Evolutionary conservation across 1,140 invertebrate species (phyloP).

Genomic region (Nixonia krombeini): DNA sequence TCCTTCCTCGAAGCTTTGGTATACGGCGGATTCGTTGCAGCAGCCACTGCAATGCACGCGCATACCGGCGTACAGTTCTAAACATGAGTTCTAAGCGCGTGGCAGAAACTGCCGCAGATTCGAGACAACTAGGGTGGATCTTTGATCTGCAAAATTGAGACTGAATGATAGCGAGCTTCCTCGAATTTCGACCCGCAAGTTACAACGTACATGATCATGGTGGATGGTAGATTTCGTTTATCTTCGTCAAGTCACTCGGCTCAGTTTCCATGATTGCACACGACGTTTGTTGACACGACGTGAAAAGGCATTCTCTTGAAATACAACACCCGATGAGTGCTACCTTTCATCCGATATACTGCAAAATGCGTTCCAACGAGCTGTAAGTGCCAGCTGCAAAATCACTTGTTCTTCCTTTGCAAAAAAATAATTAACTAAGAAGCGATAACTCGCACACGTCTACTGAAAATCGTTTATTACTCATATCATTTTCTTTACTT

Average conservation of each 20-base stretch:
- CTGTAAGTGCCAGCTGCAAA: no score
- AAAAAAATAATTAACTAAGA: no score
- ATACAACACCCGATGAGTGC: no score
- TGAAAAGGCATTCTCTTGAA: no score
- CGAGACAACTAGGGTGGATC: neutral
- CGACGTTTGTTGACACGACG: no score
- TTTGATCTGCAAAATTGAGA: constrained; percentile 4
- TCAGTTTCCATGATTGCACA: no score
- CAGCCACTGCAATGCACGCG: constrained; percentile 10
- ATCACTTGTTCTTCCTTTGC: no score
- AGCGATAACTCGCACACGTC: no score
- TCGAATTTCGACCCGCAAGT: neutral
- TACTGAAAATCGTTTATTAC: no score
- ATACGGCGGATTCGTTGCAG: neutral
- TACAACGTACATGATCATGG: neutral
- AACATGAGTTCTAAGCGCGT: neutral
- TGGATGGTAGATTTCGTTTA: constrained; percentile 4
- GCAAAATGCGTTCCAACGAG: no score
- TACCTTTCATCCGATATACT: no score
- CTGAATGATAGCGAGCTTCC: constrained; percentile 1
- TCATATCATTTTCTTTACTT: no score
- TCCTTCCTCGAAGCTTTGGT: constrained; percentile 16
- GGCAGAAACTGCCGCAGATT: neutral
- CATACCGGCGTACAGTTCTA: constrained; percentile 2
- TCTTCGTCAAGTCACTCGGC: neutral